These are phyloP conservation scores for Albula glossodonta DNA, from an alignment of 2,113 vertebrate species.

Conservation along the genomic window DNA sequence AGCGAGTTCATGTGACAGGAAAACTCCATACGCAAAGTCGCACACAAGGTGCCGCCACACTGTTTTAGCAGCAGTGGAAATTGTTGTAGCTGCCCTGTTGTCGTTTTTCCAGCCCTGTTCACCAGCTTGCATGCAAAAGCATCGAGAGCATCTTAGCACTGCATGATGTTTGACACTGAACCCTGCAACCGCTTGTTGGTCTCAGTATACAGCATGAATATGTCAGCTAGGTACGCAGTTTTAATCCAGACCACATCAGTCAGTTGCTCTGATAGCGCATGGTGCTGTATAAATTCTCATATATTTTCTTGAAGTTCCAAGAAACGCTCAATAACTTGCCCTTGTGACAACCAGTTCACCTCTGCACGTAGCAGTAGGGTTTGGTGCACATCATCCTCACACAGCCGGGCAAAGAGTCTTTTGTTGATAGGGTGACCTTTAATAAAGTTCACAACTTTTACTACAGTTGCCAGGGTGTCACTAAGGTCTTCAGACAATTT, in stretches of 20 bases:
- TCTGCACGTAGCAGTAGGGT: constrained; percentile 24
- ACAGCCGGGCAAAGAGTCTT: constrained; percentile 16
- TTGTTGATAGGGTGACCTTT: constrained; percentile 29
- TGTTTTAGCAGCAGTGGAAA: constrained; percentile 13
- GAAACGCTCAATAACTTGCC: constrained; percentile 24
- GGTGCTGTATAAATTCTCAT: not conserved
- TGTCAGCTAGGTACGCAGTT: constrained; percentile 24
- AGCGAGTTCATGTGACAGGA: constrained; percentile 7
- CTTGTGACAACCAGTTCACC: constrained; percentile 22
- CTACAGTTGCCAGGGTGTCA: constrained; percentile 25
- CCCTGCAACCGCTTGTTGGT: constrained; percentile 18
- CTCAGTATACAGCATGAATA: constrained; percentile 16
- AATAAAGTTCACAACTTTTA: constrained; percentile 29
- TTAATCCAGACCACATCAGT: constrained; percentile 27
- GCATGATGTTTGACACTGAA: not conserved
- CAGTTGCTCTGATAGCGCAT: constrained; percentile 9
- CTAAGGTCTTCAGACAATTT: constrained; percentile 23
- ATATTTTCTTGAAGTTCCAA: constrained; percentile 15
- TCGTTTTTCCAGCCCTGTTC: constrained; percentile 4
- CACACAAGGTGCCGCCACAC: constrained; percentile 3
- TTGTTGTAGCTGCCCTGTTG: constrained; percentile 2
- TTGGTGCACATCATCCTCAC: constrained; percentile 18
- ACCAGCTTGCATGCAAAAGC: constrained; percentile 7
- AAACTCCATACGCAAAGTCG: constrained; percentile 1
- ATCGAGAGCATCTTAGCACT: constrained; percentile 16